These are phyloP conservation scores for Glyphotaelius pellucidus DNA, from an alignment of 2,888 invertebrate genomes.

Conservation along the genomic window DNA sequence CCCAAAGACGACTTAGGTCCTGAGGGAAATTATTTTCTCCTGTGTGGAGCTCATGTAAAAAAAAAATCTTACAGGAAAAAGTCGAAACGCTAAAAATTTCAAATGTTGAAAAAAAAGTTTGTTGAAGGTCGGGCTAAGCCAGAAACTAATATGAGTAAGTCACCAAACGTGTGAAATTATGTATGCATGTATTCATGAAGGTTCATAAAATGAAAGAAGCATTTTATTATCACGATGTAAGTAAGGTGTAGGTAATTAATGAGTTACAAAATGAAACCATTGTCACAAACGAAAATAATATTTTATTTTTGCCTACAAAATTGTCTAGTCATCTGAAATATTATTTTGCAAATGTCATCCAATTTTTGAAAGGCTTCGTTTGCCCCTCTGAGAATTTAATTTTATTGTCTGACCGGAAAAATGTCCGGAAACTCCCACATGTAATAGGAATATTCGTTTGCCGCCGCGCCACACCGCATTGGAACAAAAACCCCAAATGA, in stretches of 20 bases:
- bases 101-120: background rate
- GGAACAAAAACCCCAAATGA: constrained; percentile 29
- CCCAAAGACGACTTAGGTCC: too few relatives aligned
- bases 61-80: too few relatives aligned
- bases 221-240: background rate
- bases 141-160: background rate
- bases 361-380: constrained; percentile 23
- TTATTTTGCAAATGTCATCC: constrained; percentile 33
- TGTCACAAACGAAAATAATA: background rate
- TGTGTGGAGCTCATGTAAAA: too few relatives aligned
- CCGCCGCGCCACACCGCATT: background rate
- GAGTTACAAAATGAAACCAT: background rate
- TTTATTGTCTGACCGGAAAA: constrained; percentile 37
- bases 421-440: constrained; percentile 26
- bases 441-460: constrained; percentile 34
- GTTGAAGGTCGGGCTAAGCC: background rate
- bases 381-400: constrained; percentile 32
- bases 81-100: too few relatives aligned
- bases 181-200: background rate
- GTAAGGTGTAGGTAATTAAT: background rate
- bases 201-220: background rate
- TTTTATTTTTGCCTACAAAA: background rate
- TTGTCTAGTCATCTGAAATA: background rate
- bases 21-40: too few relatives aligned
- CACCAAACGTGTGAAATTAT: background rate